These are phyloP conservation scores for Elysia crispata DNA, from an alignment of 2,888 invertebrate genomes.

Conservation along the genomic window DNA sequence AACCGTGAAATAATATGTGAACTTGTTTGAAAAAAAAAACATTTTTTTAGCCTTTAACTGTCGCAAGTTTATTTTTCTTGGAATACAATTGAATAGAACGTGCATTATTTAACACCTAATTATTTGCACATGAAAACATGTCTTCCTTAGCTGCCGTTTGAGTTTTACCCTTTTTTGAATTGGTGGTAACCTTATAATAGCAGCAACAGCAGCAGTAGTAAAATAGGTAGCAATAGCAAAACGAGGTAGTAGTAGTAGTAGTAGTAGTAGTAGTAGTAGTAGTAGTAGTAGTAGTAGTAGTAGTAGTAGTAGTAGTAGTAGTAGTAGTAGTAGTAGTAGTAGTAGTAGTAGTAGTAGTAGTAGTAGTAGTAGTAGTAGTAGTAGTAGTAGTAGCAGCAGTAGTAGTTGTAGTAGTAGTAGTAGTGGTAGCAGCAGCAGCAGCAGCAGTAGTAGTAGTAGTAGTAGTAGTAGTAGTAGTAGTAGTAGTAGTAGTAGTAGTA, in stretches of 20 bases:
- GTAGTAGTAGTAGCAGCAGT: neutral
- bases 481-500: neutral
- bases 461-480: neutral
- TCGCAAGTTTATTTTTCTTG: no score
- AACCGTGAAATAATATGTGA: no score
- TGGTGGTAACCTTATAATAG: no score
- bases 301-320: neutral
- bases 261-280: neutral
- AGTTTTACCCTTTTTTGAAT: no score
- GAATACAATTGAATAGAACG: no score
- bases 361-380: neutral
- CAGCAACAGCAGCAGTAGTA: neutral
- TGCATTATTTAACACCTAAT: no score
- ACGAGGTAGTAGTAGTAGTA: neutral
- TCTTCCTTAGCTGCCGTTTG: no score
- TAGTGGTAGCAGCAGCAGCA: conserved; percentile 15
- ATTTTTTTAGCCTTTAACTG: no score
- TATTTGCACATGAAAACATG: no score
- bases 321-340: neutral
- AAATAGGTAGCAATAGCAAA: neutral
- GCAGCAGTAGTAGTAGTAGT: neutral
- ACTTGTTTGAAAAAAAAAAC: no score
- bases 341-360: neutral
- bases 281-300: neutral
- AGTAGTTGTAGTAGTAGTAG: neutral